Percentiles rank a stretch among this genome's conserved stretches.
Conservation (phyloP, 2,888 invertebrate species). For the Galerucella calmariensis region DNA sequence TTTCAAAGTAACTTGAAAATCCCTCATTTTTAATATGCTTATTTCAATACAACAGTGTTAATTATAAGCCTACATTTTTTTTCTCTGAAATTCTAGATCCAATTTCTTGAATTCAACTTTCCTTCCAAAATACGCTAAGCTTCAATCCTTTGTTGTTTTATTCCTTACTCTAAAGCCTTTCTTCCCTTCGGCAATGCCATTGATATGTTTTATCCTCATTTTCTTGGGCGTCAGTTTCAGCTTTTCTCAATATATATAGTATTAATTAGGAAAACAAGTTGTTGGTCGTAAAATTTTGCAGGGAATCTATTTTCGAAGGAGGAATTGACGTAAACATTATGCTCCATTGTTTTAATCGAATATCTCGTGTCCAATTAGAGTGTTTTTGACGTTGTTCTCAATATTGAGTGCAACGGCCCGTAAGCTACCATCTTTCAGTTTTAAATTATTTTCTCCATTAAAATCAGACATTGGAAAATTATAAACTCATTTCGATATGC, state of each 20-base stretch:
- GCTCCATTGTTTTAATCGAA: constrained; percentile 52
- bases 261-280: constrained; percentile 42
- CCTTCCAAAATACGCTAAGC: neutral
- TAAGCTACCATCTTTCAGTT: constrained; percentile 40
- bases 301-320: constrained; percentile 35
- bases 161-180: neutral
- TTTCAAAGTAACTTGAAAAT: no score
- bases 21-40: no score
- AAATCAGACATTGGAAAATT: no score
- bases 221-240: constrained; percentile 36
- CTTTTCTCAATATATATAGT: constrained; percentile 19
- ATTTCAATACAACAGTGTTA: no score
- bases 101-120: neutral
- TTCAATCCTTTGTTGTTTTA: constrained; percentile 8
- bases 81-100: no score
- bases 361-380: constrained; percentile 57
- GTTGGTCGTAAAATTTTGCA: constrained; percentile 38
- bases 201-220: constrained; percentile 23
- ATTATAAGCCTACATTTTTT: no score
- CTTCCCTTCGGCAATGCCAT: constrained; percentile 20
- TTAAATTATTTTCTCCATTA: no score
- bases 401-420: constrained; percentile 52
- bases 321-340: constrained; percentile 37
- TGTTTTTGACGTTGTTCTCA: constrained; percentile 62
- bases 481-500: no score